Evolutionary conservation across 2,888 invertebrate species (phyloP).

Genomic region (Malthinus seriepunctatus): DNA sequence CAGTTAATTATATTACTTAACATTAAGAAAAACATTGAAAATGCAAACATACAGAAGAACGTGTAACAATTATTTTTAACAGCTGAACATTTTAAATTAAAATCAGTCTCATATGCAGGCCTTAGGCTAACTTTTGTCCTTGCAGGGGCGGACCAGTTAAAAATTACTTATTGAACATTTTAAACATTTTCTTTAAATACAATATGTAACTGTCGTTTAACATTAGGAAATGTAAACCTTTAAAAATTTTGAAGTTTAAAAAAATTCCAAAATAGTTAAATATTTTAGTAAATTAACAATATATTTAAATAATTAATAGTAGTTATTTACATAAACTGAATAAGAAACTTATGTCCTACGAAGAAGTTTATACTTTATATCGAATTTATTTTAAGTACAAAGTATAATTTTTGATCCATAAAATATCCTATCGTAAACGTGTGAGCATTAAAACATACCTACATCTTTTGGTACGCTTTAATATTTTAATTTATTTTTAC

Average conservation of each 20-base stretch:
- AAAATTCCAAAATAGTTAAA: not conserved
- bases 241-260: not conserved
- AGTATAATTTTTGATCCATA: too few relatives aligned
- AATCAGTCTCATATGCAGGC: constrained; percentile 47
- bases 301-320: too few relatives aligned
- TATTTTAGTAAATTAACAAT: constrained; percentile 1
- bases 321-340: too few relatives aligned
- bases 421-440: too few relatives aligned
- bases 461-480: too few relatives aligned
- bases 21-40: constrained; percentile 20
- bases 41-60: constrained; percentile 26
- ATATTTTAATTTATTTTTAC: too few relatives aligned
- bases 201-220: not conserved
- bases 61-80: constrained; percentile 23
- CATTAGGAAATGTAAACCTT: not conserved
- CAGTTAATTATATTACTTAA: constrained; percentile 5
- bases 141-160: constrained; percentile 11
- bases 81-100: constrained; percentile 40
- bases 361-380: too few relatives aligned
- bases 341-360: too few relatives aligned
- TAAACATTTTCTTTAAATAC: not conserved
- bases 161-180: constrained; percentile 1
- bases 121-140: constrained; percentile 30
- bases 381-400: too few relatives aligned
- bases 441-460: too few relatives aligned